Conservation (phyloP, 1,140 invertebrate species). For the Drosophila grimshawi region DNA sequence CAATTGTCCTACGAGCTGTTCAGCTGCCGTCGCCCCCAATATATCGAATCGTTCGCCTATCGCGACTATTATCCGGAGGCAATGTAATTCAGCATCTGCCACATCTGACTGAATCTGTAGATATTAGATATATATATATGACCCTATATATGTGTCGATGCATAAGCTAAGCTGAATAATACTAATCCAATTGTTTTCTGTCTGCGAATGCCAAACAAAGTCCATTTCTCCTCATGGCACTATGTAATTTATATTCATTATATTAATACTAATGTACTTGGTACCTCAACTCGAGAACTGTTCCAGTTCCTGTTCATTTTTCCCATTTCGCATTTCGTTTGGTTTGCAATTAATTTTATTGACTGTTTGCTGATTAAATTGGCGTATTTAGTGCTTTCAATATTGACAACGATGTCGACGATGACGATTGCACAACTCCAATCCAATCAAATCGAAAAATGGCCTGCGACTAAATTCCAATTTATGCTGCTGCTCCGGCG, state of each 20-base stretch:
- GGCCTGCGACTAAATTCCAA: background rate
- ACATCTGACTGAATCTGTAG: constrained; percentile 69
- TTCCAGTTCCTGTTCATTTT: background rate
- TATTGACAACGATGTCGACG: constrained; percentile 17
- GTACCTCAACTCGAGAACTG: background rate
- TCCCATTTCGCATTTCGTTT: background rate
- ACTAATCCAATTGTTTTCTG: constrained; percentile 6
- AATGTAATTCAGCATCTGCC: constrained; percentile 28
- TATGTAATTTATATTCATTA: constrained; percentile 22
- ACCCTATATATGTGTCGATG: constrained; percentile 4
- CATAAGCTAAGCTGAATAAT: constrained; percentile 12
- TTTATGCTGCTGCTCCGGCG: background rate
- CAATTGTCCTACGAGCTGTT: constrained; percentile 63
- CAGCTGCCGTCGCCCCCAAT: constrained; percentile 68
- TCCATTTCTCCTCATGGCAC: constrained; percentile 9
- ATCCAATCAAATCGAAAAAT: background rate
- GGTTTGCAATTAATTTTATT: constrained; percentile 28
- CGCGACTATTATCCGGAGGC: constrained; percentile 73
- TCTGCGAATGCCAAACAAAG: background rate
- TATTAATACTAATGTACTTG: constrained; percentile 5
- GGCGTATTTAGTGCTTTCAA: constrained; percentile 57
- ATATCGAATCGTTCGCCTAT: constrained; percentile 75
- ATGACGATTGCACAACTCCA: constrained; percentile 27
- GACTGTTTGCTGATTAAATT: constrained; percentile 59
- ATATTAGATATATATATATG: constrained; percentile 38